Evolutionary conservation across 2,113 vertebrate genomes (phyloP), one percentile per base, ranked within the genome.

Genomic region (Mustelus asterias): DNA sequence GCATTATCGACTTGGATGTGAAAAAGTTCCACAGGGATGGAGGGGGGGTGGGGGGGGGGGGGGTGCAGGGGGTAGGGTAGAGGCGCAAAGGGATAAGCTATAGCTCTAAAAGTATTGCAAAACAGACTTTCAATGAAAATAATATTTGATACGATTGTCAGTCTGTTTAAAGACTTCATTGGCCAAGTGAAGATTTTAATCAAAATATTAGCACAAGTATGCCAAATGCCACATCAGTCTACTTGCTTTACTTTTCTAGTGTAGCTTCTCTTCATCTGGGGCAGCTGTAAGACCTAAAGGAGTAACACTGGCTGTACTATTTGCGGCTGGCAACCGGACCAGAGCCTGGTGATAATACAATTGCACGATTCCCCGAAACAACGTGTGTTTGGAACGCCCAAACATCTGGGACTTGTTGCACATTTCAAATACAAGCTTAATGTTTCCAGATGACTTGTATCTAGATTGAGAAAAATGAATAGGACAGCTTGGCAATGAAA

Each of bases 151-250:
- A 2, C 10, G n/a, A 93, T 65, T 37, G 6, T 41, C 60, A 65
- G 89, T n/a, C 89, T n/a, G 18, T 18, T 93, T 93, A 93, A 65
- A 93, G 3, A 58, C 60, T 33, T 4, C 33, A 93, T n/a, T 37
- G 11, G n/a, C 63, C 58, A 22, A 37, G 1, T n/a, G 60, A 2
- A 65, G 20, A 22, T n/a, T 44, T 93, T 67, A 93, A 22, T 65
- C 60, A 93, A 93, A 93, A 8, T 67, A 93, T 63, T 65, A 93
- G 33, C 89, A 44, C 60, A 93, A 93, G 16, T 92, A 63, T 33
- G n/a, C 9, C 22, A 65, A 65, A 14, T 1, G 29, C 6, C 14
- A n/a, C 33, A 92, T 90, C 14, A 16, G 13, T 90, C 54, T 58
- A 44, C 54, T n/a, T 18, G 60, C 7, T 29, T n/a, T 33, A 16